Evolutionary conservation across 1,140 invertebrate species (phyloP).

Genomic region (Drosophila fuyamai): DNA sequence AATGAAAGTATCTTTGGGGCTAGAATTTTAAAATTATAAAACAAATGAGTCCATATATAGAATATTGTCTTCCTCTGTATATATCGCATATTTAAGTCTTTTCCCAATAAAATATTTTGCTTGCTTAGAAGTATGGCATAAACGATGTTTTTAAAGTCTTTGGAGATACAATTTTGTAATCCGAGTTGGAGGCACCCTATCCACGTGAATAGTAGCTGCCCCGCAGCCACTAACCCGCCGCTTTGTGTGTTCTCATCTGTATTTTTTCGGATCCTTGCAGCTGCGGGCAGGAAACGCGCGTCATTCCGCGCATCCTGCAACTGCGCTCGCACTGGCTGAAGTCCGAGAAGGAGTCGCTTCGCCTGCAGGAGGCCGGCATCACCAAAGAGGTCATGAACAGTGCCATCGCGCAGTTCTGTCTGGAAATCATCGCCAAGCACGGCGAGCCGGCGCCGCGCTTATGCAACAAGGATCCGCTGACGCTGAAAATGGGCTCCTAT

Average conservation of each 20-base stretch:
- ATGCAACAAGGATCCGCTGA: constrained; percentile 99
- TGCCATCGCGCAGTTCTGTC: constrained; percentile 97
- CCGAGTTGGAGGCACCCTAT: background rate
- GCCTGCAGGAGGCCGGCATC: constrained; percentile 97
- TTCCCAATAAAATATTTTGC: too few species aligned
- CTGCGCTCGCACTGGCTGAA: constrained; percentile 97
- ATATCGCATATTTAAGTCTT: too few species aligned
- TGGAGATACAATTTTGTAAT: background rate
- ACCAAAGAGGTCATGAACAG: constrained; percentile 95
- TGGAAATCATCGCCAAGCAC: constrained; percentile 98
- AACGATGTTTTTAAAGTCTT: background rate
- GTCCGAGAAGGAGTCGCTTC: constrained; percentile 94
- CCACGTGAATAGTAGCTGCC: constrained; percentile 5
- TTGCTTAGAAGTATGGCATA: too few species aligned
- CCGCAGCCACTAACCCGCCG: constrained; percentile 21
- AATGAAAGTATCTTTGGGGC: too few species aligned
- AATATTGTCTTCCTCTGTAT: too few species aligned
- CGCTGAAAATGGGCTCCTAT: constrained; percentile 96
- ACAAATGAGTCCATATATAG: too few species aligned
- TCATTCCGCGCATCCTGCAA: constrained; percentile 97
- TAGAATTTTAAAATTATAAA: too few species aligned
- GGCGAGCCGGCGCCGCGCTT: constrained; percentile 96
- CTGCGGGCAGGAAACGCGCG: constrained; percentile 98
- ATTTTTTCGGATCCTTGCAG: constrained; percentile 85
- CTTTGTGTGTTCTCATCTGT: constrained; percentile 3